These are phyloP conservation scores for Musca domestica DNA, from an alignment of 1,140 invertebrate species.

Conservation along the genomic window DNA sequence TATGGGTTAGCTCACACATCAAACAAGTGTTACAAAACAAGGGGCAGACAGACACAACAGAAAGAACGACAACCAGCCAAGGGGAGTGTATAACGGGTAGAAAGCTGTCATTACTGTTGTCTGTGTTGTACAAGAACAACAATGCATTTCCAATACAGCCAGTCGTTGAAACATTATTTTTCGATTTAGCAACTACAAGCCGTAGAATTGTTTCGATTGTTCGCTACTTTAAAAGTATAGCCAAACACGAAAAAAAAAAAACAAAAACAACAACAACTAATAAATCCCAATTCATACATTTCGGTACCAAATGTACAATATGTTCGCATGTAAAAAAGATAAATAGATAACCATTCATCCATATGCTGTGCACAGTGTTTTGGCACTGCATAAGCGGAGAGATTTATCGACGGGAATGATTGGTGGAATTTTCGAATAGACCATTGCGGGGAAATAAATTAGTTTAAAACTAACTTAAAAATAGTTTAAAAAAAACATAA, in stretches of 20 bases:
- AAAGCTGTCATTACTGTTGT: background rate
- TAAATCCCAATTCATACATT: no score
- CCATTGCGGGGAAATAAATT: no score
- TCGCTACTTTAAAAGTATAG: background rate
- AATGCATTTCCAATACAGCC: constrained; percentile 26
- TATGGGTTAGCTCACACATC: no score
- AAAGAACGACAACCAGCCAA: background rate
- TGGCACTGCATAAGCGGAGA: no score
- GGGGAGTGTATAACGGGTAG: background rate
- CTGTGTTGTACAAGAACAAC: background rate
- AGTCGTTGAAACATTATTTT: constrained; percentile 24
- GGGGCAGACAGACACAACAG: background rate
- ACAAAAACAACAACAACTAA: background rate
- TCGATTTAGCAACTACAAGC: constrained; percentile 20
- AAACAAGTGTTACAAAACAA: background rate
- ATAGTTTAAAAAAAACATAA: no score
- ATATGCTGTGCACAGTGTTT: background rate
- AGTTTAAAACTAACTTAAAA: no score
- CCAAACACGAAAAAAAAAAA: no score
- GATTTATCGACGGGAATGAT: no score
- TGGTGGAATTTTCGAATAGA: no score
- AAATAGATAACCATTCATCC: background rate
- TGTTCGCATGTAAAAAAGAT: no score
- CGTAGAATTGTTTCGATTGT: constrained; percentile 5
- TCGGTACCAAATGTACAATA: no score